A percentile compares a stretch with the other conserved stretches of the same genome.
Evolutionary conservation across 2,113 vertebrate species (phyloP).

Genomic region (Tringa solitaria): DNA sequence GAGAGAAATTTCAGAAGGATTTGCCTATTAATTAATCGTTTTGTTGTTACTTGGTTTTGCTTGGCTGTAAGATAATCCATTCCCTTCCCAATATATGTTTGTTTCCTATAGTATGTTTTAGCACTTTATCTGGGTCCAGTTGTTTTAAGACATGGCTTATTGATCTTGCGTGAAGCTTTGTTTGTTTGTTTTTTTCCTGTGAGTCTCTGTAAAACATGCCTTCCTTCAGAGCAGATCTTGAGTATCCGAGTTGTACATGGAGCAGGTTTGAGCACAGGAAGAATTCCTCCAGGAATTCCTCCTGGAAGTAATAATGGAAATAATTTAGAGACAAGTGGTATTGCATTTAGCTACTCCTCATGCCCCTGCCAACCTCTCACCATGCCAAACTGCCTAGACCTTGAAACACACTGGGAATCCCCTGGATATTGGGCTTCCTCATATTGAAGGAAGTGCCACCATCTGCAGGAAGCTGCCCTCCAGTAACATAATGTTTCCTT

Average conservation of each 20-base stretch:
- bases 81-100: neutral
- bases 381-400: neutral
- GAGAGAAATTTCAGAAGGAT: neutral
- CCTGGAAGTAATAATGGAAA: neutral
- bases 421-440: neutral
- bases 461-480: neutral
- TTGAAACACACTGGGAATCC: neutral
- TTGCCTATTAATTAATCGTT: neutral
- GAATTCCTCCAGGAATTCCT: neutral
- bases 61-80: neutral
- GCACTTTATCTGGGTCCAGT: neutral
- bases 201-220: neutral
- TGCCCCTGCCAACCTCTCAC: neutral
- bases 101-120: neutral
- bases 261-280: neutral
- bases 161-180: neutral
- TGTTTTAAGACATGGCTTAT: neutral
- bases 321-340: neutral
- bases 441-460: neutral
- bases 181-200: neutral
- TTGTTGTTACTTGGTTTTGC: neutral
- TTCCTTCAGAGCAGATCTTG: neutral
- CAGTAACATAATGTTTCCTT: neutral
- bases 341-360: neutral
- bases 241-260: neutral